Evolutionary conservation across 2,113 vertebrate genomes (phyloP).

Genomic region (Rafetus swinhoei): DNA sequence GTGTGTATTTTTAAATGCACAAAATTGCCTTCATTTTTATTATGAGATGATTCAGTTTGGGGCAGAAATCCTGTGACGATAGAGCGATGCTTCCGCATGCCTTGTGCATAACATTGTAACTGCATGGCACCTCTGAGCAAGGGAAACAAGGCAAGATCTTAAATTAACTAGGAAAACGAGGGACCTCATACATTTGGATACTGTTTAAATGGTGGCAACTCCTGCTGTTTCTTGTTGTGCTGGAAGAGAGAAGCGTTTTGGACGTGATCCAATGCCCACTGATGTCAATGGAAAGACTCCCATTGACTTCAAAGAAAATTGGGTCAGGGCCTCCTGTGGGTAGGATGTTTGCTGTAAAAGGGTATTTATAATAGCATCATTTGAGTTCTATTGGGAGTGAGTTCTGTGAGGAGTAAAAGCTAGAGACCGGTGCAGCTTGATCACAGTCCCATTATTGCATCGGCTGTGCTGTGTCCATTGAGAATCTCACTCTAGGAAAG

Average conservation of each 20-base stretch:
- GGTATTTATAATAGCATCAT: not conserved
- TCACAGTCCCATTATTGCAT: accelerated
- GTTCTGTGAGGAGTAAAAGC: not conserved
- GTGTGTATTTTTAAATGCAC: accelerated
- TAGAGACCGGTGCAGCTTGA: accelerated
- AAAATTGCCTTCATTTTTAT: not conserved
- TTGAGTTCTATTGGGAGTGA: not conserved
- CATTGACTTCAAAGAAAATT: accelerated
- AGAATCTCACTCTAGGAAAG: not conserved
- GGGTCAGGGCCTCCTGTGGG: accelerated
- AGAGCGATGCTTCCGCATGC: constrained; percentile 6
- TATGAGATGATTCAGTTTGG: not conserved
- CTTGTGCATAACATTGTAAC: not conserved
- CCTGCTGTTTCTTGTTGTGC: accelerated
- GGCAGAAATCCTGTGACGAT: not conserved
- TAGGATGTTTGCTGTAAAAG: not conserved
- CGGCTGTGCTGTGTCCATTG: not conserved
- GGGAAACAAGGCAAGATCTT: not conserved
- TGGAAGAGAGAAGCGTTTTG: not conserved
- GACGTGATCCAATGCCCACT: not conserved
- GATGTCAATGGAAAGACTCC: not conserved
- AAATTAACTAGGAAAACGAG: not conserved
- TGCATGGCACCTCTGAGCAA: not conserved
- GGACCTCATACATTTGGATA: accelerated
- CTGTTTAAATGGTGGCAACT: accelerated